Evolutionary conservation across 1,140 invertebrate species (phyloP).

Genomic region (Gonioctena quinquepunctata): DNA sequence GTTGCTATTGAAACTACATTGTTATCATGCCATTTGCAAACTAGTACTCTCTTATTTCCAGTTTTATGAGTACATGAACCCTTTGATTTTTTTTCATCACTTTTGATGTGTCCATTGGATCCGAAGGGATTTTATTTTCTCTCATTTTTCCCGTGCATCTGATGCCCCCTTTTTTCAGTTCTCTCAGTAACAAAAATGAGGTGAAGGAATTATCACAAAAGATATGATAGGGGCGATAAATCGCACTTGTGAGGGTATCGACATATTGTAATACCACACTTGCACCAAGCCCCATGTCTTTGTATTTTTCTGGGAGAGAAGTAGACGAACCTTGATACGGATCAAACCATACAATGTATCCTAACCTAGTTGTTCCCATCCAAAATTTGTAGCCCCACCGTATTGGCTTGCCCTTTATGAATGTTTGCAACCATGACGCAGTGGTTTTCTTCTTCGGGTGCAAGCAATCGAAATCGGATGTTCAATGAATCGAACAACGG

Average conservation of each 20-base stretch:
- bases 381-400: constrained; percentile 27
- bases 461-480: background rate
- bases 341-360: no score
- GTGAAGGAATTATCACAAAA: constrained; percentile 29
- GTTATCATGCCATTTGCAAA: constrained; percentile 38
- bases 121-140: constrained; percentile 24
- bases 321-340: constrained; percentile 2
- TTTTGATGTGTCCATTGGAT: constrained; percentile 17
- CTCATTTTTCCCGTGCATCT: constrained; percentile 27
- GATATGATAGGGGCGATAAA: constrained; percentile 14
- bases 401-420: constrained; percentile 29
- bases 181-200: constrained; percentile 22
- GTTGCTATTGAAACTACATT: constrained; percentile 34
- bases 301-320: background rate
- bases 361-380: background rate
- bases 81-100: constrained; percentile 12
- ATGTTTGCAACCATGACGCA: constrained; percentile 35
- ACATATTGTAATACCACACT: background rate
- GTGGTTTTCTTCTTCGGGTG: constrained; percentile 37
- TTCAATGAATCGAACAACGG: no score
- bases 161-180: constrained; percentile 21
- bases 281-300: background rate
- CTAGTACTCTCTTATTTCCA: constrained; percentile 23
- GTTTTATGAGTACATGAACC: constrained; percentile 6
- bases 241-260: constrained; percentile 9